A percentile compares a stretch with the other conserved stretches of the same genome.
phyloP scores from a whole-genome alignment of 2,113 vertebrate species.

The Athene cunicularia region DNA sequence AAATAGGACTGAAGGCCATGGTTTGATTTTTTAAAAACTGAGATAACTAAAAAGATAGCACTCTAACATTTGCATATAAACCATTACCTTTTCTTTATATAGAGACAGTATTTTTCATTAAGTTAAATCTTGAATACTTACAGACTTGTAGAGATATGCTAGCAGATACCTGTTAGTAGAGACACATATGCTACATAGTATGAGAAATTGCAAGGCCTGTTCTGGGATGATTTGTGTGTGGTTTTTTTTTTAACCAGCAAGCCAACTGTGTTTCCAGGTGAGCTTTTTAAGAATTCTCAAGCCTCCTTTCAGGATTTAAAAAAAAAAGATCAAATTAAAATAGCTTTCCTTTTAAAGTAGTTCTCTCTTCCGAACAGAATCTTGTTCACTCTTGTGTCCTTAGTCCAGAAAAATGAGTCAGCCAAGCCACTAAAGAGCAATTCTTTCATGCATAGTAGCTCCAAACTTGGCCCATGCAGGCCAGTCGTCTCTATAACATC shows the following conservation, averaged over 20 bases:
- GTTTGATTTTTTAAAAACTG: constrained; percentile 40
- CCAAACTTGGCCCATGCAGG: background rate
- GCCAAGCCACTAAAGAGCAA: background rate
- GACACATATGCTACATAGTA: background rate
- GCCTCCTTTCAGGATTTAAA: background rate
- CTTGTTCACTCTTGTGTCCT: background rate
- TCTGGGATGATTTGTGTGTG: background rate
- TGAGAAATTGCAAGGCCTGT: background rate
- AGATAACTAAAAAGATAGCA: constrained; percentile 51
- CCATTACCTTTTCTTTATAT: constrained; percentile 6
- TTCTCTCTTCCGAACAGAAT: background rate
- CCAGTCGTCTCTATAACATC: background rate
- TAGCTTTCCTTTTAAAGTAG: background rate
- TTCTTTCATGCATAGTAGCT: background rate
- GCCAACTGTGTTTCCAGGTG: background rate
- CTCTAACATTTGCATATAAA: constrained; percentile 47
- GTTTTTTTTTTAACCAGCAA: background rate
- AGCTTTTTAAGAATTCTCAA: background rate
- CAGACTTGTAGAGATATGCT: background rate
- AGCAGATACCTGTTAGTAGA: background rate
- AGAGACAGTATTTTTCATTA: constrained; percentile 30
- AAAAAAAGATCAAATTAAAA: background rate
- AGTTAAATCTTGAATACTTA: constrained; percentile 49
- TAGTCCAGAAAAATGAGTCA: background rate
- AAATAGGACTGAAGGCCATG: constrained; percentile 62